A percentile compares a stretch with the other conserved stretches of the same genome.
phyloP scores from a whole-genome alignment of 1,140 invertebrate genomes.

The Manduca sexta region DNA sequence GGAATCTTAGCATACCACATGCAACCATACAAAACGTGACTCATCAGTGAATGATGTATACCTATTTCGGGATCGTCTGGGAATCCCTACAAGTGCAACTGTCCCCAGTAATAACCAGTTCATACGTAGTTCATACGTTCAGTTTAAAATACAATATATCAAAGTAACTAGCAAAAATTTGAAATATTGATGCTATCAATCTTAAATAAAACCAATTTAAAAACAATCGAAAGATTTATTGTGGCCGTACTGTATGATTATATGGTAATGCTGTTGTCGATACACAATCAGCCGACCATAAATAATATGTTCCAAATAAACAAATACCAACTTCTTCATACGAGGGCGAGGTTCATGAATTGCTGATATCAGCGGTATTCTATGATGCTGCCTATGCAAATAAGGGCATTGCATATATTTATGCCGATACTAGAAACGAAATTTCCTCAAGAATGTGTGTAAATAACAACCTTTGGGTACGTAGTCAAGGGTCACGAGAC shows the following conservation, averaged over 20 bases:
- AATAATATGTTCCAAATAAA: conserved; percentile 31
- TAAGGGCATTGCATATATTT: conserved; percentile 37
- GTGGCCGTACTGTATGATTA: too few species aligned
- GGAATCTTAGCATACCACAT: conserved; percentile 11
- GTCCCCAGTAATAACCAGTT: conserved; percentile 8
- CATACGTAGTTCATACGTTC: too few species aligned
- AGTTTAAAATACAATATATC: too few species aligned
- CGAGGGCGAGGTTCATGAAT: conserved; percentile 33
- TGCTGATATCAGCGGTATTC: conserved; percentile 41
- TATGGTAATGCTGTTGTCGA: conserved; percentile 5
- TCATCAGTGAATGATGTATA: conserved; percentile 33
- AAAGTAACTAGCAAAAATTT: background rate
- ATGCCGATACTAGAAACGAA: conserved; percentile 11
- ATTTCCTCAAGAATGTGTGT: conserved; percentile 19
- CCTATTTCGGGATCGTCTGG: conserved; percentile 53
- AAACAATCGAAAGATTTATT: background rate
- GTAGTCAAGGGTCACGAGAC: conserved; percentile 15
- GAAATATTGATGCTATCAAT: background rate
- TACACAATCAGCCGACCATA: conserved; percentile 13
- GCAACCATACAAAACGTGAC: conserved; percentile 31
- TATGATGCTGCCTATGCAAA: conserved; percentile 30
- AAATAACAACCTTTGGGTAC: conserved; percentile 3
- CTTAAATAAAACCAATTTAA: too few species aligned
- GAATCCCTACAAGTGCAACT: conserved; percentile 44
- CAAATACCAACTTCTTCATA: conserved; percentile 21